Conservation (phyloP, 2,888 invertebrate genomes). For the Macaria liturata region DNA sequence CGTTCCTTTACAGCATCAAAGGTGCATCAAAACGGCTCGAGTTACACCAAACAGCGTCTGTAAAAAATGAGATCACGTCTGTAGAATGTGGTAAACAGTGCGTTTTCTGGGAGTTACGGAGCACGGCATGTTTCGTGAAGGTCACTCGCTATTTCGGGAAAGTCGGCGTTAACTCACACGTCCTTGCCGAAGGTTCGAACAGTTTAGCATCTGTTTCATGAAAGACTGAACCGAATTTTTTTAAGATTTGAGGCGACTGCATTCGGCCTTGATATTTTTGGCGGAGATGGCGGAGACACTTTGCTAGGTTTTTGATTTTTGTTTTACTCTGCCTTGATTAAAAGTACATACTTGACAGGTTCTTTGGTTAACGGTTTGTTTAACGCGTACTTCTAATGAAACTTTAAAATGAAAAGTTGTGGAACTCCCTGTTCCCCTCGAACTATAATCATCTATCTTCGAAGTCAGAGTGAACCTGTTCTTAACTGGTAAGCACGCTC, state of each 20-base stretch:
- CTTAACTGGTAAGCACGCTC: too few species aligned
- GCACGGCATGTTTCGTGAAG: slow-evolving; percentile 24
- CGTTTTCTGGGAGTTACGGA: slow-evolving; percentile 26
- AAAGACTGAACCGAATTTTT: slow-evolving; percentile 1
- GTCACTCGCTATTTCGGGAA: slow-evolving; percentile 33
- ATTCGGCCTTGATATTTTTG: too few species aligned
- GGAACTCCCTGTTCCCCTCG: too few species aligned
- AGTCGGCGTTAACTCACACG: slow-evolving; percentile 30
- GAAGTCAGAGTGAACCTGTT: too few species aligned
- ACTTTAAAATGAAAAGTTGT: too few species aligned
- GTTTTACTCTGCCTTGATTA: too few species aligned
- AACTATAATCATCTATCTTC: too few species aligned
- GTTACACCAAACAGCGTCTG: slow-evolving; percentile 24
- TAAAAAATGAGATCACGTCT: slow-evolving; percentile 27
- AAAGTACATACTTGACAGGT: too few species aligned
- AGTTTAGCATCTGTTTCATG: slow-evolving; percentile 11
- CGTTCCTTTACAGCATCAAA: slow-evolving; percentile 38
- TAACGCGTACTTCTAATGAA: too few species aligned
- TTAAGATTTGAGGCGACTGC: not conserved
- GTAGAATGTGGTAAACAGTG: slow-evolving; percentile 27
- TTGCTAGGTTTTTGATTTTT: too few species aligned
- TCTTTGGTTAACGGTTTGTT: too few species aligned
- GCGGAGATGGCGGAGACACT: too few species aligned
- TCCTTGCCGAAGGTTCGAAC: slow-evolving; percentile 27
- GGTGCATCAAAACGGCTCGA: slow-evolving; percentile 41